Evolutionary conservation across 2,888 invertebrate genomes (phyloP).

Genomic region (Aspidiotus destructor): DNA sequence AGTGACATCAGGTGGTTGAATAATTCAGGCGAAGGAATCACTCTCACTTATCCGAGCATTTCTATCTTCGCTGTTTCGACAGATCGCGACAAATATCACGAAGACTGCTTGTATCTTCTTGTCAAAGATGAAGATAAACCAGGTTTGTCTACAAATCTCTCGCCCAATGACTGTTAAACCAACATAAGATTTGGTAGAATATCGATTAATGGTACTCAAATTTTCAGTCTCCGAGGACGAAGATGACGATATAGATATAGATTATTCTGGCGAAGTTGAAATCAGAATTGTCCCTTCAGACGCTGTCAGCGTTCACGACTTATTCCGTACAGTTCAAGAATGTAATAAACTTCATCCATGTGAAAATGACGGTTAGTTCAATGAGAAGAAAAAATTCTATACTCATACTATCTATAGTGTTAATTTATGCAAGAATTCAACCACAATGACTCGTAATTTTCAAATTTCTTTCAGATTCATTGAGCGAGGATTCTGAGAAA

Average conservation of each 20-base stretch:
- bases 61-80: slow-evolving; percentile 24
- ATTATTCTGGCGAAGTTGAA: slow-evolving; percentile 14
- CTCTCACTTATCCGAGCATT: slow-evolving; percentile 11
- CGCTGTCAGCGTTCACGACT: slow-evolving; percentile 3
- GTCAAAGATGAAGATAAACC: slow-evolving; percentile 16
- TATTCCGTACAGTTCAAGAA: slow-evolving; percentile 14
- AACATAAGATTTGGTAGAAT: too few species aligned
- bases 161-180: too few species aligned
- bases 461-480: too few species aligned
- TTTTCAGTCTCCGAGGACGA: background rate
- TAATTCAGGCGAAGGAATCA: slow-evolving; percentile 8
- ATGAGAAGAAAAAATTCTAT: background rate
- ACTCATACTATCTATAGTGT: too few species aligned
- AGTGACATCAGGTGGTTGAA: slow-evolving; percentile 14
- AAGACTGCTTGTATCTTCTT: slow-evolving; percentile 14
- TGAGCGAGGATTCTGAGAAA: too few species aligned
- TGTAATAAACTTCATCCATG: slow-evolving; percentile 19
- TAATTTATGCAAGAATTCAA: background rate
- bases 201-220: too few species aligned
- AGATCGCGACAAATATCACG: slow-evolving; percentile 21
- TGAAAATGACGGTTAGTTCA: background rate
- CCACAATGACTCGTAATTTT: background rate
- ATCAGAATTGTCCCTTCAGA: slow-evolving; percentile 20
- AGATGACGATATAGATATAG: slow-evolving; percentile 3
- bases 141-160: background rate